phyloP scores from a whole-genome alignment of 2,888 invertebrate species.

The Patella depressa region DNA sequence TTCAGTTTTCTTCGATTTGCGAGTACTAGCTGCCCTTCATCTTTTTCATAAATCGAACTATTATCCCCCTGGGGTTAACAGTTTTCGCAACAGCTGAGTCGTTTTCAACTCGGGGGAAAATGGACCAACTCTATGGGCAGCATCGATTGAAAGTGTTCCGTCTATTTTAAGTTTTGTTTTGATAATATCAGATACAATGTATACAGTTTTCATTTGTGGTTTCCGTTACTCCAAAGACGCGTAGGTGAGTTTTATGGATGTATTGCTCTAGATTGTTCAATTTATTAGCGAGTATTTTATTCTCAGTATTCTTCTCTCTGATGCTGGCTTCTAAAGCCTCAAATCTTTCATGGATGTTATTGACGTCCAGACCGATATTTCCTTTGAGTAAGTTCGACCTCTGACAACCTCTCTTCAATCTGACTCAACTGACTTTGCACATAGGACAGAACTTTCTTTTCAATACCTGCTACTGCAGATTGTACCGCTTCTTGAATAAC shows the following conservation, averaged over 20 bases:
- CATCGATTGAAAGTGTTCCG: background rate
- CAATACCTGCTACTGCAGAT: background rate
- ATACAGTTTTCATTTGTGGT: background rate
- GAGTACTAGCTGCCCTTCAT: background rate
- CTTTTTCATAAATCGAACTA: background rate
- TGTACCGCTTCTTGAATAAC: too few species aligned
- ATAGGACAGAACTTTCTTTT: background rate
- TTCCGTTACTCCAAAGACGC: background rate
- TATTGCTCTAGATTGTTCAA: constrained; percentile 3
- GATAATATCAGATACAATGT: background rate
- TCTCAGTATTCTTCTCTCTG: background rate
- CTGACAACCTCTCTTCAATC: background rate
- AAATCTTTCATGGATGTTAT: background rate
- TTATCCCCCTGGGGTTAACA: background rate
- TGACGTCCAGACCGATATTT: background rate
- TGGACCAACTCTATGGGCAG: background rate
- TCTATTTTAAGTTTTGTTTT: background rate
- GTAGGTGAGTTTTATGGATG: background rate
- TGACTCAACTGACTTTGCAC: background rate
- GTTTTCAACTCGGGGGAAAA: background rate
- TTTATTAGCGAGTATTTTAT: background rate
- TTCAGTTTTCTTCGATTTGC: background rate
- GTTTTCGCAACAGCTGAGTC: background rate
- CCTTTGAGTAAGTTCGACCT: background rate
- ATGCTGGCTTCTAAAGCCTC: background rate